These are phyloP conservation scores for Euglossa dilemma DNA, from an alignment of 1,140 invertebrate genomes.

Conservation along the genomic window DNA sequence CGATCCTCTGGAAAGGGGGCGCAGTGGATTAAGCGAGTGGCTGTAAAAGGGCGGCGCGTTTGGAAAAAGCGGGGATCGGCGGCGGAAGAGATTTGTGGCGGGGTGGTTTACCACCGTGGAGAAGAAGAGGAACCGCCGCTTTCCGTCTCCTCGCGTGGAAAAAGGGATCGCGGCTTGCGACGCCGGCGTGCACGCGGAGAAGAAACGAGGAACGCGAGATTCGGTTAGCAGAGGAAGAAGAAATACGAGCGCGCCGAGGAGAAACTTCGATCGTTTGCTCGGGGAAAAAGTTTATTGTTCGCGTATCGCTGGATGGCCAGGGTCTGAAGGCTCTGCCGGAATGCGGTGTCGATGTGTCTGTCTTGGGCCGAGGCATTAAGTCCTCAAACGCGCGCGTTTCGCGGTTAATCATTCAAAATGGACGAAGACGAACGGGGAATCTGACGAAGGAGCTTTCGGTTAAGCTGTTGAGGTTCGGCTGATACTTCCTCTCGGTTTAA, in stretches of 20 bases:
- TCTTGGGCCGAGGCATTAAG: background rate
- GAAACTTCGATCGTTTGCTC: conserved; percentile 36
- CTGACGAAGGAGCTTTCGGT: no score
- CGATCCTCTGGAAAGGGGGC: background rate
- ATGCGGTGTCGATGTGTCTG: background rate
- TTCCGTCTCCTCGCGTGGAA: conserved; percentile 6
- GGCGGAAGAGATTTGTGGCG: conserved; percentile 43
- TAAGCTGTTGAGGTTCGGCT: no score
- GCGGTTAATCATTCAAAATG: conserved; percentile 2
- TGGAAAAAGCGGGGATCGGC: background rate
- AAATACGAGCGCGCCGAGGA: conserved; percentile 9
- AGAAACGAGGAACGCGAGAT: background rate
- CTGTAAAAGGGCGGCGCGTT: conserved; percentile 25
- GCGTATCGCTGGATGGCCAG: background rate
- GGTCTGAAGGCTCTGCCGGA: background rate
- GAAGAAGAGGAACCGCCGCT: background rate
- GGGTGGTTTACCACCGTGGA: background rate
- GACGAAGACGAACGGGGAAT: background rate
- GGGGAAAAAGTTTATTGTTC: conserved; percentile 36
- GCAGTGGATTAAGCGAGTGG: conserved; percentile 39
- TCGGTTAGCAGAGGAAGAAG: background rate
- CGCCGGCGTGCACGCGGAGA: background rate
- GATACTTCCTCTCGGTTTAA: no score
- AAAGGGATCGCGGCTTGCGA: background rate
- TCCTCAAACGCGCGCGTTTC: no score